Base-by-base conservation (phyloP, 2,888 invertebrate genomes). In the Drosophila percnosoma region DNA sequence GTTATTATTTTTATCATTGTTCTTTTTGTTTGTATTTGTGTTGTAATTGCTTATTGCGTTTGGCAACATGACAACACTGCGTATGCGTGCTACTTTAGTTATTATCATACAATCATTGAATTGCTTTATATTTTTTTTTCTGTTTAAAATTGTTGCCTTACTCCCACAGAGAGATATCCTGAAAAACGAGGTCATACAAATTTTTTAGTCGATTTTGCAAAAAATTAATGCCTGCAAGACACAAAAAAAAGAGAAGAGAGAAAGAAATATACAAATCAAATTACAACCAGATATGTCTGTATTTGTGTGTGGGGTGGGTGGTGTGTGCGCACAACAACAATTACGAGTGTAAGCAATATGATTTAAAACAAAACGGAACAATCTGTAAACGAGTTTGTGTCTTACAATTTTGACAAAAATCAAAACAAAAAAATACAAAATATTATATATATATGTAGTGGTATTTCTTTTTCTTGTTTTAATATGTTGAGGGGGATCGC, bases 401-500 rank as follows among this genome's bases (percentile, higher is more conserved):
- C 78, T 80, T 80, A 71, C 49, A 80, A 80, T 77, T 69, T 78
- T 48, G 68, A 72, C 29, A 36, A 55, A 48, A 59, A 36, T 11
- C 33, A 33, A 11, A 11, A n/a, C n/a, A 33, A 55, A 34, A n/a
- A 34, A 45, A 21, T 21, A 24, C 15, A 21, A 3, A 38, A 38
- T 27, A 45, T 15, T 45, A 24, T n/a, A 13, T 1, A 33, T 33
- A 33, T 36, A 42, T 48, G 45, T 59, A n/a, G 42, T 48, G 54
- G 52, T 73, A 15, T 45, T 45, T 45, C n/a, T 27, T 62, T 10
- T 18, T 48, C 54, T 34, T 54, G 54, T 58, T 48, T 34, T 8
- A 61, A 61, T 31, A 24, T 57, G 27, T 78, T 4, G 49, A 34
- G 59, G 40, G 42, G 65, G 94, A 95, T 95, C 96, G 96, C 94